These are phyloP conservation scores for Ylistrum balloti DNA, from an alignment of 1,140 invertebrate species.

Conservation along the genomic window DNA sequence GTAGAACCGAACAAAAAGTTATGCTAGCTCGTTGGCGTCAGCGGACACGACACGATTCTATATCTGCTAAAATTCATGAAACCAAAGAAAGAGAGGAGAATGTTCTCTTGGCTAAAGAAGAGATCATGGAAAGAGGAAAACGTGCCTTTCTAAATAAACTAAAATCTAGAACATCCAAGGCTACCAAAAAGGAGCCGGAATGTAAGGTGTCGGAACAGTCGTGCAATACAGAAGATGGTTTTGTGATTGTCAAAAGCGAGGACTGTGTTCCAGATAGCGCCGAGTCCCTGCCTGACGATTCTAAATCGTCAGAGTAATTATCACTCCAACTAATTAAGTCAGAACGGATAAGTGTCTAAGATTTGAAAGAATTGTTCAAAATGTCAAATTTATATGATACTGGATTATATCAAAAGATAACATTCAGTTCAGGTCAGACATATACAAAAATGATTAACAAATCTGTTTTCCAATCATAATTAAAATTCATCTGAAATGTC, in stretches of 20 bases:
- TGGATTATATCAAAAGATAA: no score
- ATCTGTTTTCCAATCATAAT: no score
- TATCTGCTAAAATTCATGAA: background rate
- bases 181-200: background rate
- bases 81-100: constrained; percentile 38
- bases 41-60: constrained; percentile 35
- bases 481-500: no score
- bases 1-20: constrained; percentile 43
- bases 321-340: no score
- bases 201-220: background rate
- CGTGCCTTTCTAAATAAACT: constrained; percentile 46
- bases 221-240: background rate
- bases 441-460: no score
- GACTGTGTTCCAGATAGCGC: background rate
- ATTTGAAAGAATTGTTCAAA: no score
- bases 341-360: no score
- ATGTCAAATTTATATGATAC: no score
- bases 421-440: no score
- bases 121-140: constrained; percentile 49
- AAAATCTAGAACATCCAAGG: background rate
- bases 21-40: constrained; percentile 50
- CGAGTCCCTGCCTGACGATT: background rate
- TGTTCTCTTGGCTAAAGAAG: constrained; percentile 46
- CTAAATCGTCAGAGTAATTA: background rate
- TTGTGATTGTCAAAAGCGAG: background rate